Percentiles rank a stretch among this genome's conserved stretches.
Conservation (phyloP, 2,113 vertebrate species). For the Chloropsis hardwickii region DNA sequence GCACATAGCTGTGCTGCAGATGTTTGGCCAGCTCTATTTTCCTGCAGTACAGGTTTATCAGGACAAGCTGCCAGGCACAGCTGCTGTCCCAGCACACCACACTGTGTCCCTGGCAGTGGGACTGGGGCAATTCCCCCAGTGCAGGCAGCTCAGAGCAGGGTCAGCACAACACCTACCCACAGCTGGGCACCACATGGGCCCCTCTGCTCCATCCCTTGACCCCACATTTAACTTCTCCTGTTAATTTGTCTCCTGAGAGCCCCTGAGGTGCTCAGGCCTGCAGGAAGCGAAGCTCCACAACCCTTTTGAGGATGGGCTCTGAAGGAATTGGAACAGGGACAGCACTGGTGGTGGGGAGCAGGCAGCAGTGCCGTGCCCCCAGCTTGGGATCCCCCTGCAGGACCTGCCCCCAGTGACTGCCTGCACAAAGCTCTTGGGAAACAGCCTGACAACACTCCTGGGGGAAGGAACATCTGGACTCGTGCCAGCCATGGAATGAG, state of each 20-base stretch:
- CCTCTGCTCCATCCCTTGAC: background rate
- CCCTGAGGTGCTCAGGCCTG: background rate
- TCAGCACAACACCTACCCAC: rapidly evolving
- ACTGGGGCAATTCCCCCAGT: background rate
- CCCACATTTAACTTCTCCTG: background rate
- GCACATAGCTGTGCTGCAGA: background rate
- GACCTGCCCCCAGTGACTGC: rapidly evolving
- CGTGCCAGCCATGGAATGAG: background rate
- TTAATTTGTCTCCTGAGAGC: background rate
- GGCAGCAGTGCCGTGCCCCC: rapidly evolving
- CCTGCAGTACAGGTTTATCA: background rate
- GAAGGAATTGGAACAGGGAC: background rate
- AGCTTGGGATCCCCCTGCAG: background rate
- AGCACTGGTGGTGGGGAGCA: background rate
- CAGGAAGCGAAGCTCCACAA: background rate
- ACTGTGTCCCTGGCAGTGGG: background rate
- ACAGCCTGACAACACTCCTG: background rate
- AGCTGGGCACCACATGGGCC: rapidly evolving
- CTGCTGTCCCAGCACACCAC: background rate
- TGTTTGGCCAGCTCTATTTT: background rate
- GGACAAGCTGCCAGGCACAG: conserved; percentile 17
- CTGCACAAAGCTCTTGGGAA: background rate
- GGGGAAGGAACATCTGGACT: rapidly evolving
- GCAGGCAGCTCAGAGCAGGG: background rate
- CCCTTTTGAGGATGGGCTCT: background rate